phyloP scores from a whole-genome alignment of 2,797 vertebrate genomes.

The Syngnathus acus region DNA sequence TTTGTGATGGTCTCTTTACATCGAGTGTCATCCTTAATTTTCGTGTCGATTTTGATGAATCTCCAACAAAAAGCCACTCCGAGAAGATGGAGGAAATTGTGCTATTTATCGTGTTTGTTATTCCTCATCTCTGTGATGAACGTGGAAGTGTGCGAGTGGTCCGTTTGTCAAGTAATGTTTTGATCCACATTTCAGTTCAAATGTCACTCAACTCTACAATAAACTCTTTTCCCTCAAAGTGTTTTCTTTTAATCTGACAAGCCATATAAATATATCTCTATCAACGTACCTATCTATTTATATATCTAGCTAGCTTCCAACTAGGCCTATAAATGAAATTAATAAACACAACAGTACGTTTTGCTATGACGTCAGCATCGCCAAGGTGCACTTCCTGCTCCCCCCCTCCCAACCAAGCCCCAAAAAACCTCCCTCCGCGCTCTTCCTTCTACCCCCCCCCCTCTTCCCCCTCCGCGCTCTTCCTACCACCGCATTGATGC shows the following conservation, averaged over 20 bases:
- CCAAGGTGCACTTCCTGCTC: constrained; percentile 3
- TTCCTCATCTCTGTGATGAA: constrained; percentile 1
- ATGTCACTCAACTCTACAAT: constrained; percentile 55
- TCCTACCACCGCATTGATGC: constrained; percentile 64
- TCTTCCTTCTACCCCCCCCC: not conserved
- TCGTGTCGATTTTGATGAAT: not conserved
- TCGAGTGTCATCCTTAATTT: not conserved
- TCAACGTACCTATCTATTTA: no score
- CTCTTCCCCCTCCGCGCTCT: constrained; percentile 12
- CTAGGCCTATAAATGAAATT: not conserved
- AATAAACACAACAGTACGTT: not conserved
- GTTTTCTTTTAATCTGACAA: no score
- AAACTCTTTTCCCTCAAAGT: constrained; percentile 32
- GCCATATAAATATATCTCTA: no score
- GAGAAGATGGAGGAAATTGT: not conserved
- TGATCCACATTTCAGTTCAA: constrained; percentile 15
- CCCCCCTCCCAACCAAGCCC: no score
- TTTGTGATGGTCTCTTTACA: not conserved
- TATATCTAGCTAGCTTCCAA: no score
- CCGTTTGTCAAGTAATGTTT: constrained; percentile 6
- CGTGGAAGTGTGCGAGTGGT: not conserved
- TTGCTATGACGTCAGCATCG: not conserved
- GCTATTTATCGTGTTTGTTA: not conserved
- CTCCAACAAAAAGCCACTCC: not conserved
- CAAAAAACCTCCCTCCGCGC: not conserved